Evolutionary conservation across 2,888 invertebrate species (phyloP).

Genomic region (Candidula unifasciata): DNA sequence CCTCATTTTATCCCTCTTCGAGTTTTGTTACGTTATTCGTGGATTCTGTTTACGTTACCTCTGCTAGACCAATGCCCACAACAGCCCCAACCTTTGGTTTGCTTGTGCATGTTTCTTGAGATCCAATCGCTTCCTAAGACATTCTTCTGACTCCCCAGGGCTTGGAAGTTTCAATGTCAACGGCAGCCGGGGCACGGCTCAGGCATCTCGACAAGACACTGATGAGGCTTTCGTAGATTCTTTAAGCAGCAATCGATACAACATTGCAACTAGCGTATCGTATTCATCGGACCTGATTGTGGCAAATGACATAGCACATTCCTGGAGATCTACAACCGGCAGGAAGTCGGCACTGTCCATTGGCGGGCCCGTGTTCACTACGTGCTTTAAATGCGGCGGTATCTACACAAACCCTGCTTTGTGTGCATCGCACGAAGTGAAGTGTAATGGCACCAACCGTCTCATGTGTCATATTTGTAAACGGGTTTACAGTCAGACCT

Average conservation of each 20-base stretch:
- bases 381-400: constrained; percentile 49
- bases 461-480: constrained; percentile 55
- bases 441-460: constrained; percentile 53
- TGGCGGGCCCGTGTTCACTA: constrained; percentile 43
- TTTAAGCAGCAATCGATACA: constrained; percentile 3
- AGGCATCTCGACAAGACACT: neutral
- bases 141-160: constrained; percentile 42
- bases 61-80: constrained; percentile 38
- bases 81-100: neutral
- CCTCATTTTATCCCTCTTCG: no score
- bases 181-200: constrained; percentile 21
- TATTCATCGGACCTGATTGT: neutral
- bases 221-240: constrained; percentile 6
- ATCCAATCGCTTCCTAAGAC: constrained; percentile 24
- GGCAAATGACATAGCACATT: neutral
- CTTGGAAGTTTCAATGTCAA: constrained; percentile 14
- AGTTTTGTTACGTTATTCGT: neutral
- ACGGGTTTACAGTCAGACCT: constrained; percentile 54
- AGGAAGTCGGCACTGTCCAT: constrained; percentile 9
- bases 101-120: constrained; percentile 35
- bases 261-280: constrained; percentile 27
- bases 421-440: constrained; percentile 44
- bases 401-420: constrained; percentile 47
- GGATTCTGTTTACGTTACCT: neutral
- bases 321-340: neutral